Percentiles rank a stretch among this genome's conserved stretches.
These are phyloP conservation scores for Miichthys miiuy DNA, from an alignment of 2,797 vertebrate species.

Conservation along the genomic window DNA sequence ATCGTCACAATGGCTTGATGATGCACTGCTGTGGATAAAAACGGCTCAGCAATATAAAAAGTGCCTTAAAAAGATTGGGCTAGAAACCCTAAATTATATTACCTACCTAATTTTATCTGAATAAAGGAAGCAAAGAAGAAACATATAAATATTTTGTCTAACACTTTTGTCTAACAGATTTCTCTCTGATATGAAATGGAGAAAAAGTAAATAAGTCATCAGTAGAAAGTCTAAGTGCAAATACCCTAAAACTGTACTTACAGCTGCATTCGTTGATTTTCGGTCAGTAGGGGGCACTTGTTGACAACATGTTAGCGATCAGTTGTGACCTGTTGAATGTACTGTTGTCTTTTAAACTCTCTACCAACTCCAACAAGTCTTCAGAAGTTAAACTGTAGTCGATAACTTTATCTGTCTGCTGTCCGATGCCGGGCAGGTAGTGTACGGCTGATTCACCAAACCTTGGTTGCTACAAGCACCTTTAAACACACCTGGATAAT, in stretches of 20 bases:
- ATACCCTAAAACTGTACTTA: not conserved
- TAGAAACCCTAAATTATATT: too few species aligned
- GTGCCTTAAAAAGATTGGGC: too few species aligned
- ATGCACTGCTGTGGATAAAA: too few species aligned
- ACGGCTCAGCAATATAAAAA: too few species aligned
- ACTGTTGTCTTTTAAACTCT: not conserved
- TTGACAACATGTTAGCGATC: too few species aligned
- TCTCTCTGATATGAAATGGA: not conserved
- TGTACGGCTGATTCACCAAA: not conserved
- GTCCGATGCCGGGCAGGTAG: too few species aligned
- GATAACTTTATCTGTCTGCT: not conserved
- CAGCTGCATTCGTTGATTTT: not conserved
- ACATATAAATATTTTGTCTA: not conserved
- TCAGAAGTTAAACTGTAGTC: not conserved
- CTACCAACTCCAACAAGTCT: not conserved
- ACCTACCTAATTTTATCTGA: too few species aligned
- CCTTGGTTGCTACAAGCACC: not conserved
- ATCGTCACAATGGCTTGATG: too few species aligned
- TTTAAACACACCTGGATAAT: not conserved
- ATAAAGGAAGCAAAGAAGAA: not conserved
- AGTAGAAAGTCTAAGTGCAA: not conserved
- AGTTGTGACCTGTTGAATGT: not conserved
- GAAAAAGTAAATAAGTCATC: not conserved
- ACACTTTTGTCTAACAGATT: not conserved
- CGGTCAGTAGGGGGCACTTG: not conserved